Base-by-base conservation (phyloP, 2,888 invertebrate genomes). In the Zootermopsis nevadensis region DNA sequence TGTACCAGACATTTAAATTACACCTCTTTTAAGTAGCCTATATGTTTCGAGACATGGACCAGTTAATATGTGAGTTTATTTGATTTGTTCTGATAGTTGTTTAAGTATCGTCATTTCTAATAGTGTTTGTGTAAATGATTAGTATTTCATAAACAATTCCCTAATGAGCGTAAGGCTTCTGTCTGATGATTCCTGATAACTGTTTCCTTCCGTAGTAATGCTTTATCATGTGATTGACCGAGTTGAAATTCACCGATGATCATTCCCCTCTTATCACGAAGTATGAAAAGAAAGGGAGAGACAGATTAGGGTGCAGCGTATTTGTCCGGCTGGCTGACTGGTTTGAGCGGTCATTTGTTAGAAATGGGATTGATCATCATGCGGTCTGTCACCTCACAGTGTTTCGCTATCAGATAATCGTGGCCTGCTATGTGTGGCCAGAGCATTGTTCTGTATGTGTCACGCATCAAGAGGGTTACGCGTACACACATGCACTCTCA, bases 311-410 rank as follows among this genome's bases (percentile, higher is more conserved):
- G 38, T 66, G 33, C 35, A 79, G 35, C 35, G 60, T 79, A 79
- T 35, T 48, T 74, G 60, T 60, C 48, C 48, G 15, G 15, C 76
- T 15, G 48, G 53, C 19, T 77, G 77, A 15, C 60, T 74, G 38
- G n/a, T n/a, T n/a, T n/a, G 38, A n/a, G 31, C 53, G 55, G 48
- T 77, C 77, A 77, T 77, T 77, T 77, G 77, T 77, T 77, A 53
- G 55, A 53, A 77, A 77, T 77, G 55, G 55, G 53, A 77, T 77
- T 77, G 77, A 77, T 55, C 53, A 53, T 48, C 77, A 55, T 55
- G 24, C 33, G 77, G 53, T 48, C 48, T 77, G 77, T 31, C 77
- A 77, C 77, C 53, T 77, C 77, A 31, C 69, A 42, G 42, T 42
- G 15, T 60, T 35, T 27, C 31, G 27, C 60, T 79, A 79, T 79